These are phyloP conservation scores for Luscinia luscinia DNA, from an alignment of 2,797 vertebrate genomes.

Conservation along the genomic window DNA sequence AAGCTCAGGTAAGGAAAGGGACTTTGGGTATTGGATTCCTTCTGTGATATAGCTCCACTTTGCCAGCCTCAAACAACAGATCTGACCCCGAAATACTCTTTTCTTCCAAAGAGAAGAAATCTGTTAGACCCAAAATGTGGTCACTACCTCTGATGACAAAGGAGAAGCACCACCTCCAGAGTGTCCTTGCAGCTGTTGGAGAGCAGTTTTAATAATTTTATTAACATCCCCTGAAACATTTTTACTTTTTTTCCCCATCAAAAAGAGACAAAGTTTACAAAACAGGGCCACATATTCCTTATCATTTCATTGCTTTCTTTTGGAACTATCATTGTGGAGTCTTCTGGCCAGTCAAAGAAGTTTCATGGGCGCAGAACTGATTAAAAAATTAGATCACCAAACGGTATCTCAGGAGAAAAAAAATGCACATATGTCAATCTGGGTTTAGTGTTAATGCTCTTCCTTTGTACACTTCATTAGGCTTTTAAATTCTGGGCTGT, in stretches of 20 bases:
- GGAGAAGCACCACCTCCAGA: not conserved
- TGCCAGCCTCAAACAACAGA: not conserved
- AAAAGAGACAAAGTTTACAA: not conserved
- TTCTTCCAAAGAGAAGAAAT: not conserved
- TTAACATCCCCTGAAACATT: not conserved
- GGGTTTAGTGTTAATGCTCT: not conserved
- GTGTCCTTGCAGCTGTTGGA: not conserved
- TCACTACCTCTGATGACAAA: not conserved
- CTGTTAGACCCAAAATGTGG: not conserved
- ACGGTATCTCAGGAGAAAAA: not conserved
- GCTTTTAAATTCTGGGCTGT: not conserved
- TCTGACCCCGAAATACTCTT: not conserved
- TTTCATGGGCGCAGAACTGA: not conserved
- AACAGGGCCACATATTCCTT: not conserved
- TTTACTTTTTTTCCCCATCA: fast-evolving
- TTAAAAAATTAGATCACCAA: not conserved
- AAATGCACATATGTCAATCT: not conserved
- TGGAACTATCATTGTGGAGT: not conserved
- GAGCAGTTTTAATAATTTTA: not conserved
- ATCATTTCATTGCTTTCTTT: not conserved
- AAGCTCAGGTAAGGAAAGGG: not conserved
- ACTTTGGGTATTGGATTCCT: not conserved
- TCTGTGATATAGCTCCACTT: not conserved
- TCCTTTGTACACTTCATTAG: not conserved
- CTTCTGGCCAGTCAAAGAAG: not conserved